Evolutionary conservation across 2,888 invertebrate species (phyloP).

Genomic region (Folsomia manolachei): DNA sequence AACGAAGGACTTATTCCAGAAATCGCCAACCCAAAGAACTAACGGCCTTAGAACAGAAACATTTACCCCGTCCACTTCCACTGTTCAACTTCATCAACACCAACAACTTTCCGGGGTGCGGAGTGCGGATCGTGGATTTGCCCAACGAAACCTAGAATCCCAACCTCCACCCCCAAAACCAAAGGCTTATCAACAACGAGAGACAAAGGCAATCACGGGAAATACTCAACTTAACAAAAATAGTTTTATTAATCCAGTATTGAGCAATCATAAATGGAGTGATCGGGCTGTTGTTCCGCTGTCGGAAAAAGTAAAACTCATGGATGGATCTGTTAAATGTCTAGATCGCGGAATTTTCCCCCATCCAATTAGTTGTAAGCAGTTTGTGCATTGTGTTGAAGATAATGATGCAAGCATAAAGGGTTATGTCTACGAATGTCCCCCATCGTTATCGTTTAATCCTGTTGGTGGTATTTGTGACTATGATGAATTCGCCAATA

Average conservation of each 20-base stretch:
- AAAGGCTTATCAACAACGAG: neutral
- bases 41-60: conserved; percentile 27
- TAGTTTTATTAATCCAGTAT: neutral
- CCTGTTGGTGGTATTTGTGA: conserved; percentile 88
- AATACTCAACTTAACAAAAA: neutral
- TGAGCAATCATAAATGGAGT: conserved; percentile 27
- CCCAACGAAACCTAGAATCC: conserved; percentile 39
- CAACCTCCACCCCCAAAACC: neutral
- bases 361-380: conserved; percentile 84
- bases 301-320: conserved; percentile 59
- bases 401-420: conserved; percentile 65
- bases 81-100: conserved; percentile 10
- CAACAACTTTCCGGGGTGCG: no score
- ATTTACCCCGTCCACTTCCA: conserved; percentile 17
- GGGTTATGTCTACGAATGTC: conserved; percentile 87
- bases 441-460: conserved; percentile 79
- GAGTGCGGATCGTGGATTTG: conserved; percentile 24
- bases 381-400: conserved; percentile 87
- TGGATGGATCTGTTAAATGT: conserved; percentile 73
- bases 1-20: conserved; percentile 31
- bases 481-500: conserved; percentile 59
- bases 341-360: conserved; percentile 87
- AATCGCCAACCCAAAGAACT: conserved; percentile 38
- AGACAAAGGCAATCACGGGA: neutral
- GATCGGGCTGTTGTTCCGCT: conserved; percentile 42